Evolutionary conservation across 2,797 vertebrate genomes (phyloP), one percentile per base, ranked within the genome.

Genomic region (Loris lydekkerianus): DNA sequence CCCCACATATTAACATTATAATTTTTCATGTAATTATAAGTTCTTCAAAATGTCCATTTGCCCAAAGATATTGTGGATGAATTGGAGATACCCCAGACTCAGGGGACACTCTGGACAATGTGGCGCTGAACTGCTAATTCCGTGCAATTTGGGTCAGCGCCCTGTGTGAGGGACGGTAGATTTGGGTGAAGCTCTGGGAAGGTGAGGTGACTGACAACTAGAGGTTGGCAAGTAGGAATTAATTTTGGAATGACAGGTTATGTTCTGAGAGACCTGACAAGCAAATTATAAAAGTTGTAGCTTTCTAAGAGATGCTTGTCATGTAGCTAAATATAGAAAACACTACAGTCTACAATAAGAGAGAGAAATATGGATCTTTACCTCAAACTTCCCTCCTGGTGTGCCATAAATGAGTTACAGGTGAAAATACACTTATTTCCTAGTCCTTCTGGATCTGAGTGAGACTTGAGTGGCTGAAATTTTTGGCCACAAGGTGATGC

Each of bases 31-130:
- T 40, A 46, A 75, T 67, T 84, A 40, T 10, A 60, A 88, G 75
- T 17, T 73, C 80, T 82, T 86, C 69, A 78, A 81, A 75, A 34
- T 70, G 10, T 81, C 10, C 43, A 37, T 89, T 93, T 29, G 31
- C 46, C 25, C n/a, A 43, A 82, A 90, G 27, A 80, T 40, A 60
- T 7, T 86, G 61, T 8, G 63, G 29, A 34, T n/a, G 23, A 94
- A 31, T 4, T 56, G 49, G 14, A 65, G 29, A n/a, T 49, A 17
- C 29, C 29, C n/a, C 25, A 73, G 69, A 40, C 0, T 3, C 11
- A n/a, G 18, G 46, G 5, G 8, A 10, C 5, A 4, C 0, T 10
- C 7, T 21, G 15, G 56, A 2, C 10, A 23, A 4, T 0, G 5
- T 75, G 58, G 5, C 11, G 11, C 58, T 25, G 7, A 8, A 7